Base-by-base conservation (phyloP, 2,113 vertebrate genomes). In the Grammomys dolichurus region DNA sequence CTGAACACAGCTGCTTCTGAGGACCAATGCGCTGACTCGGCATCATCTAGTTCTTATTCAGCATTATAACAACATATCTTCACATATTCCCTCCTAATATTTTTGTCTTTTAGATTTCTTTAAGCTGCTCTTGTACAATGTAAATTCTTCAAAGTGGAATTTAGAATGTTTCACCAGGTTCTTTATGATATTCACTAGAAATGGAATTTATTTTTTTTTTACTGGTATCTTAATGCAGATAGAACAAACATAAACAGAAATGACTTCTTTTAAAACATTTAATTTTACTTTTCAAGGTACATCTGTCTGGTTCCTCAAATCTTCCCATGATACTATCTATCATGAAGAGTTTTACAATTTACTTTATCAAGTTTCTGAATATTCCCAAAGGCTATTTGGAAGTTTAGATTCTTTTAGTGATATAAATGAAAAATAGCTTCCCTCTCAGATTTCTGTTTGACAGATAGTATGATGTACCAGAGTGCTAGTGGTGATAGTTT, bases 61-160 rank as follows among this genome's bases (percentile, higher is more conserved):
- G 13, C n/a, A 90, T 91, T 65, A 67, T 33, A 17, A 56, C 22
- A 63, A 63, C 46, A 51, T 12, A 67, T 46, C 54, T 91, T 60
- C 89, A 46, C 54, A 77, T 28, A 9, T n/a, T 76, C 48, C 43
- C 80, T 90, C 46, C 82, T 40, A 54, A 33, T 63, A 70, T 84
- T 95, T 90, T 92, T 94, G 28, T 40, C 84, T 95, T 93, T 93
- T 46, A 95, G 28, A 77, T 89, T 72, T 81, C 67, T 72, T 80
- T 26, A 43, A 89, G n/a, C 69, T 96, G 43, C 72, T 54, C 28
- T 67, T 69, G 8, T n/a, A 88, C 13, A 10, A 43, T 11, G 9
- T 60, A 81, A 76, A 63, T 51, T 69, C n/a, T 82, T 94, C 67
- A 86, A 72, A 90, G 20, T 93, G 20, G 93, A 96, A 91, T 60